A percentile compares a stretch with the other conserved stretches of the same genome.
Conservation (phyloP, 2,113 vertebrate genomes). For the Bungarus multicinctus region DNA sequence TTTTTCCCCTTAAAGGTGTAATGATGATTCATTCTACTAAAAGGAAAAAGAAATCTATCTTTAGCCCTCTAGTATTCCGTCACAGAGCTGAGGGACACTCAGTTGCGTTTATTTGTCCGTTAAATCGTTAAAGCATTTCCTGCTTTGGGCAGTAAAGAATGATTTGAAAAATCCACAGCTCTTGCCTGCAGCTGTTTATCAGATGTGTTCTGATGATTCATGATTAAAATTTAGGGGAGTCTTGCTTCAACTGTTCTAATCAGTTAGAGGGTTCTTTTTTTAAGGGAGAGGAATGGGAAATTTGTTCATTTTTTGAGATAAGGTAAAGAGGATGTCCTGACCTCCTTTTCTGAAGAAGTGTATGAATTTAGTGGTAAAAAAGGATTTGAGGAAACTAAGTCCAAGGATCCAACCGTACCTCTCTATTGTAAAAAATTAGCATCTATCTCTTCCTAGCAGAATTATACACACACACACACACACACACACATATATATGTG, state of each 20-base stretch:
- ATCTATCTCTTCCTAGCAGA: no score
- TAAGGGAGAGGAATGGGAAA: not conserved
- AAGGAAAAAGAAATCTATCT: slow-evolving; percentile 12
- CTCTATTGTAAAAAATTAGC: no score
- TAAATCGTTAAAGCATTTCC: slow-evolving; percentile 8
- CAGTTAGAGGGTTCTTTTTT: not conserved
- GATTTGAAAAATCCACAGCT: not conserved
- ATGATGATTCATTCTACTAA: not conserved
- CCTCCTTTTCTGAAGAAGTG: not conserved
- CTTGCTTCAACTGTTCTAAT: not conserved
- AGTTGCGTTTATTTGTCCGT: not conserved
- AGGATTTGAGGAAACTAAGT: not conserved
- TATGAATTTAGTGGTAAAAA: not conserved
- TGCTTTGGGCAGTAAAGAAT: not conserved
- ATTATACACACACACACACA: no score
- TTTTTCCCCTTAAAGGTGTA: not conserved
- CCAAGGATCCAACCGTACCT: not conserved
- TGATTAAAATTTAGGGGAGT: not conserved
- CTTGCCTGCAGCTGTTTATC: not conserved
- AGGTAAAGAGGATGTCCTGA: not conserved
- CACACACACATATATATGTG: no score
- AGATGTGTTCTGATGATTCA: not conserved
- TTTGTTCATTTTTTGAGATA: not conserved
- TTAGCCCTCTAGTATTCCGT: not conserved
- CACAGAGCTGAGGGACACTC: not conserved